phyloP scores from a whole-genome alignment of 2,888 invertebrate species.

The Pandemis corylana region DNA sequence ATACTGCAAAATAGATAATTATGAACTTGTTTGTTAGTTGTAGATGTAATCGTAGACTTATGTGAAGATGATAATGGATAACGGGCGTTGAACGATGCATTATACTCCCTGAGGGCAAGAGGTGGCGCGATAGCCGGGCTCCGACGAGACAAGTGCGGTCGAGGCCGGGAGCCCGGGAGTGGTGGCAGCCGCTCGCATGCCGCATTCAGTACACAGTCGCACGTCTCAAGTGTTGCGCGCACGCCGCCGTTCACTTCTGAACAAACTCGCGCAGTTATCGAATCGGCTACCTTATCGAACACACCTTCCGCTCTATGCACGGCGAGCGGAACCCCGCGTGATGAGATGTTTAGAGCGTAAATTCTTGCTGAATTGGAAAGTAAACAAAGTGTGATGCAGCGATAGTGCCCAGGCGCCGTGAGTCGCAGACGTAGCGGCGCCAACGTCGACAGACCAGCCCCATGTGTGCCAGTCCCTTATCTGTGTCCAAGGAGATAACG shows the following conservation, averaged over 20 bases:
- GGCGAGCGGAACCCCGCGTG: constrained; percentile 60
- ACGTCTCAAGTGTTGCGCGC: constrained; percentile 80
- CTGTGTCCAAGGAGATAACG: constrained; percentile 76
- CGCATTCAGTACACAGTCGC: constrained; percentile 78
- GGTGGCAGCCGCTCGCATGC: constrained; percentile 70
- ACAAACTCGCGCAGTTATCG: constrained; percentile 59
- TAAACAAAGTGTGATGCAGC: constrained; percentile 60
- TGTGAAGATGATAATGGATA: constrained; percentile 64
- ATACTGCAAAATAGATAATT: background rate
- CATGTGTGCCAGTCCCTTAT: constrained; percentile 62
- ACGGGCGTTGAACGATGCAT: constrained; percentile 71
- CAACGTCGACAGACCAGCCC: constrained; percentile 58
- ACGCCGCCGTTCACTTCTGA: constrained; percentile 69
- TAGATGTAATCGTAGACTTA: constrained; percentile 24
- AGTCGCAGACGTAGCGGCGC: constrained; percentile 74
- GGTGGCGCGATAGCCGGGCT: constrained; percentile 74
- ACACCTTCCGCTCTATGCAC: constrained; percentile 60
- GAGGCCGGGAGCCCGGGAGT: constrained; percentile 78
- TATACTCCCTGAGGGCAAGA: constrained; percentile 76
- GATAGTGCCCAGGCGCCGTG: constrained; percentile 55
- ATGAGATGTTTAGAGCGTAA: constrained; percentile 63
- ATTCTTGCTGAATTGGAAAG: constrained; percentile 59
- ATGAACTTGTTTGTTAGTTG: constrained; percentile 22
- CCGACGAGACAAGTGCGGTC: constrained; percentile 62
- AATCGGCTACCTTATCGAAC: constrained; percentile 70